Evolutionary conservation across 1,140 invertebrate species (phyloP).

Genomic region (Euura saliciscinereae): DNA sequence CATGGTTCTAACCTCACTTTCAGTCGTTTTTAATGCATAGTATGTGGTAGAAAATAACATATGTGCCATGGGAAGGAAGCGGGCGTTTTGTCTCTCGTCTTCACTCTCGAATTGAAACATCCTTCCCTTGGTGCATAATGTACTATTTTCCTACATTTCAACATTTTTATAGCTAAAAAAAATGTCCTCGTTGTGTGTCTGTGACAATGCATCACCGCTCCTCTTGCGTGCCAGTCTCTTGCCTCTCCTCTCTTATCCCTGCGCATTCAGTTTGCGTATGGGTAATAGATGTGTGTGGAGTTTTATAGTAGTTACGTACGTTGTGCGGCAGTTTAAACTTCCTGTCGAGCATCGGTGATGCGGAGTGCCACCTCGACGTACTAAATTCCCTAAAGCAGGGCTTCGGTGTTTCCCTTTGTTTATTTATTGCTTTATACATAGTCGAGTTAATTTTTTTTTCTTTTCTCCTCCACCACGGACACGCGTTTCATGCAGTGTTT

Average conservation of each 20-base stretch:
- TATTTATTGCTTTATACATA: conserved; percentile 28
- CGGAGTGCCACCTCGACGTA: conserved; percentile 56
- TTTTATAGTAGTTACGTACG: conserved; percentile 24
- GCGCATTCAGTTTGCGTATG: too few relatives aligned
- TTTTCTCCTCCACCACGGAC: conserved; percentile 21
- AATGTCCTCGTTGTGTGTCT: neutral
- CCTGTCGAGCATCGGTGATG: conserved; percentile 57
- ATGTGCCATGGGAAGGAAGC: too few relatives aligned
- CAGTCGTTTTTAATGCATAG: too few relatives aligned
- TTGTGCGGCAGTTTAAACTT: conserved; percentile 49
- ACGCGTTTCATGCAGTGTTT: conserved; percentile 13
- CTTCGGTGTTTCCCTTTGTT: conserved; percentile 10
- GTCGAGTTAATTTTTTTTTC: conserved; percentile 26
- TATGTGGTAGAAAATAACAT: too few relatives aligned
- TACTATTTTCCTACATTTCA: too few relatives aligned
- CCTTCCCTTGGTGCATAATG: too few relatives aligned
- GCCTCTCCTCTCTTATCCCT: too few relatives aligned
- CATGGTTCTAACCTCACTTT: too few relatives aligned
- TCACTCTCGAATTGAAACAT: too few relatives aligned
- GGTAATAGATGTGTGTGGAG: too few relatives aligned
- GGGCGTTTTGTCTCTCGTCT: too few relatives aligned
- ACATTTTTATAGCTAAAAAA: too few relatives aligned
- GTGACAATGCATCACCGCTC: conserved; percentile 5
- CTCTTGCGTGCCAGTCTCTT: conserved; percentile 32
- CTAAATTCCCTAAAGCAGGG: conserved; percentile 47